Percentiles rank a stretch among this genome's conserved stretches.
Conservation (phyloP, 2,888 invertebrate genomes). For the Eupithecia inturbata region DNA sequence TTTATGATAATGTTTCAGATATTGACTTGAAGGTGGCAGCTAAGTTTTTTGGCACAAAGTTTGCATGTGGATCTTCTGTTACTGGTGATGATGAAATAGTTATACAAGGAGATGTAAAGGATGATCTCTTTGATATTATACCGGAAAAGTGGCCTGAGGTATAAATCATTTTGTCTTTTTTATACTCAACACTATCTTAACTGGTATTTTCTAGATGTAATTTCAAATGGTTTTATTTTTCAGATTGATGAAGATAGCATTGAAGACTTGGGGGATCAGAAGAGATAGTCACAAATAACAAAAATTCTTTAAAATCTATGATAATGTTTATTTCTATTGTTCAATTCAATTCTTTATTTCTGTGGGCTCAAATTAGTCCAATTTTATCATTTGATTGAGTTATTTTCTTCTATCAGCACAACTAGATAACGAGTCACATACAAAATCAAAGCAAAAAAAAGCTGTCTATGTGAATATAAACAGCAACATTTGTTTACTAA, state of each 20-base stretch:
- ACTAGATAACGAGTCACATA: no score
- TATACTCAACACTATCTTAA: not conserved
- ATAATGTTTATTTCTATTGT: conserved; percentile 52
- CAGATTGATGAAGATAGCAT: conserved; percentile 93
- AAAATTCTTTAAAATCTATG: conserved; percentile 37
- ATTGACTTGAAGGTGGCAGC: conserved; percentile 99
- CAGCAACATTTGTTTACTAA: no score
- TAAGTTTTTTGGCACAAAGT: conserved; percentile 98
- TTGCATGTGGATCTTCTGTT: conserved; percentile 99
- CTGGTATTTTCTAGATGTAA: not conserved
- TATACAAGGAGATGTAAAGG: conserved; percentile 99
- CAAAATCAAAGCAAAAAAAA: no score
- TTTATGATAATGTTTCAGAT: conserved; percentile 83
- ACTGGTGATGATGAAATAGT: conserved; percentile 99
- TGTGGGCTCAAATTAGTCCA: not conserved
- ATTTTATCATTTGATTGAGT: not conserved
- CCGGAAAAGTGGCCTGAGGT: conserved; percentile 99
- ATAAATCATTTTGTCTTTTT: conserved; percentile 21
- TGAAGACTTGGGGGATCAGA: conserved; percentile 96
- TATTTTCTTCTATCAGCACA: no score
- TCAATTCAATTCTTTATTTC: not conserved
- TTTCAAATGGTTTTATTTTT: conserved; percentile 28
- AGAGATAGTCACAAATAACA: conserved; percentile 86
- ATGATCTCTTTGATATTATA: conserved; percentile 98
- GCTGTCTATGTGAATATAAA: no score